Evolutionary conservation across 2,888 invertebrate genomes (phyloP), one percentile per base, ranked within the genome.

Genomic region (Eupithecia vulgata): DNA sequence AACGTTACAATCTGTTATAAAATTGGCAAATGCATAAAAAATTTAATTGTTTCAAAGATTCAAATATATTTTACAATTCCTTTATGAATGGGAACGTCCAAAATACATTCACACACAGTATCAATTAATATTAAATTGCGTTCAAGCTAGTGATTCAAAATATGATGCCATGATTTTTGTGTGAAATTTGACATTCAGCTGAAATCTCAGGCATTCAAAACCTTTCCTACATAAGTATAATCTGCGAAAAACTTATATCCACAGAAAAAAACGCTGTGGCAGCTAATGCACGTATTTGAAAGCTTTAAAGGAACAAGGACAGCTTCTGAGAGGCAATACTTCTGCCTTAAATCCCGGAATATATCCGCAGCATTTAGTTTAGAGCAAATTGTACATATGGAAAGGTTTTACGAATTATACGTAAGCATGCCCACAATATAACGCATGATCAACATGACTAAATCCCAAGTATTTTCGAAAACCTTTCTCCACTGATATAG

Each of bases 121-220:
- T 82, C 79, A 78, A 79, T 80, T 81, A 83, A 81, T 76, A 81
- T 79, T 82, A 80, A 21, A 79, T 71, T 76, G 74, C 75, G 78
- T 78, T 83, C 81, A 80, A 83, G 83, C 84, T 81, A 84, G 85
- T 79, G 79, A 71, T 71, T 74, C 65, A 15, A 69, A 69, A 35
- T 13, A 45, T 45, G n/a, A 52, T 52, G 21, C 10, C 57, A 25
- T 12, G 57, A 57, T 57, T 3, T 57, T 57, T 3, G 21, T 57
- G 57, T n/a, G 13, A 57, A 12, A 21, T 25, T 25, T 25, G 21
- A 52, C n/a, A 21, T 21, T 52, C 52, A 52, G 52, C 8, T 52
- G 7, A 52, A 52, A 48, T n/a, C n/a, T 48, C 52, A 21, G 48
- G 21, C 4, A 21, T 21, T 21, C 48, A 10, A 3, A 21, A 52